A percentile compares a stretch with the other conserved stretches of the same genome.
Conservation (phyloP, 1,140 invertebrate species). For the Theocolax elegans region DNA sequence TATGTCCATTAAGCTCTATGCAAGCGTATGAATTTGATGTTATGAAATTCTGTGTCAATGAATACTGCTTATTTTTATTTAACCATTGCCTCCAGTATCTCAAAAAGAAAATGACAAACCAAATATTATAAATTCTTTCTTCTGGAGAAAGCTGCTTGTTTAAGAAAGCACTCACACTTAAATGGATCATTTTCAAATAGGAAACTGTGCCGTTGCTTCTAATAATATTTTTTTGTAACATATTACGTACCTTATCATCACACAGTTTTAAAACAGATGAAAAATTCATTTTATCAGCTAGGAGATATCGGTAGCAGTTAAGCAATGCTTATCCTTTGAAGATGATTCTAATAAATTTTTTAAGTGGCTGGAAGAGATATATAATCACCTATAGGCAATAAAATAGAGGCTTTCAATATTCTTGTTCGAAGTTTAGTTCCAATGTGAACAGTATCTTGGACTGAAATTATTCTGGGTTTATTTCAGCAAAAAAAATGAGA, state of each 20-base stretch:
- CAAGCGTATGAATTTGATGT: conserved; percentile 33
- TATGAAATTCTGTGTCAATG: conserved; percentile 37
- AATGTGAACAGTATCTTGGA: not conserved
- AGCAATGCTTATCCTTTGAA: conserved; percentile 35
- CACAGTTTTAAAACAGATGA: conserved; percentile 26
- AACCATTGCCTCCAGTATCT: conserved; percentile 36
- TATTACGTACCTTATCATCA: conserved; percentile 11
- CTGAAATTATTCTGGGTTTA: no score
- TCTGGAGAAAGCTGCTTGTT: not conserved
- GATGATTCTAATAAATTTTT: not conserved
- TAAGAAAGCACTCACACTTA: conserved; percentile 8
- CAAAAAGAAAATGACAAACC: conserved; percentile 24
- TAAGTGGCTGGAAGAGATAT: not conserved
- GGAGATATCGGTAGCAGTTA: conserved; percentile 32
- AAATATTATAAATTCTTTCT: conserved; percentile 9
- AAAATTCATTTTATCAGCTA: conserved; percentile 41
- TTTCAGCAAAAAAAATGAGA: no score
- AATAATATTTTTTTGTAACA: conserved; percentile 22
- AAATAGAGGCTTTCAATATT: no score
- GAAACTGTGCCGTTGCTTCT: conserved; percentile 27
- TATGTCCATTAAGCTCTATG: conserved; percentile 37
- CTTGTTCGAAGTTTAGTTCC: no score
- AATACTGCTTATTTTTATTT: not conserved
- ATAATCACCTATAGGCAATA: conserved; percentile 1
- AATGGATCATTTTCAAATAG: conserved; percentile 33